These are phyloP conservation scores for Cyclura pinguis DNA, from an alignment of 2,797 vertebrate species.

Conservation along the genomic window DNA sequence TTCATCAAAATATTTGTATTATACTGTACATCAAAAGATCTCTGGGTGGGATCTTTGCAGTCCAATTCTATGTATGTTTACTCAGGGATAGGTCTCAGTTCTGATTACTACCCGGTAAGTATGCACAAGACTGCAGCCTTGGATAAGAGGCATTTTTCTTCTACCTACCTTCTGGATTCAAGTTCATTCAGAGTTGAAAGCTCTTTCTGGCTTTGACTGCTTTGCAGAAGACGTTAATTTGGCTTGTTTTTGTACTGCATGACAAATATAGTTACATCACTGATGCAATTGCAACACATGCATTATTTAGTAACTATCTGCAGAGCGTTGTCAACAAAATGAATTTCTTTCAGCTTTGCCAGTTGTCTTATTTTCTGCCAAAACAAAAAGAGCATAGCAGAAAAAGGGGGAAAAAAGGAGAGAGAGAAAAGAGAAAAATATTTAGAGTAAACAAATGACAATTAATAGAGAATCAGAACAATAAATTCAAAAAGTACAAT, in stretches of 20 bases:
- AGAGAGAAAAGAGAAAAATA: neutral
- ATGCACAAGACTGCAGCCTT: too few relatives aligned
- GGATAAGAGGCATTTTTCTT: neutral
- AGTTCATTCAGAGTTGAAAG: slow-evolving; percentile 19
- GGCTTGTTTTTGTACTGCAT: slow-evolving; percentile 12
- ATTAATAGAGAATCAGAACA: neutral
- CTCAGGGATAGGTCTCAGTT: neutral
- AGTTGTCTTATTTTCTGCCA: neutral
- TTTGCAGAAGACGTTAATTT: slow-evolving; percentile 3
- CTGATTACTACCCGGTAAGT: too few relatives aligned
- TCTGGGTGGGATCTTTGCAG: too few relatives aligned
- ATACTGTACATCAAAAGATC: too few relatives aligned
- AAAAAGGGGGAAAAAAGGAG: neutral
- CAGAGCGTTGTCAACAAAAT: neutral
- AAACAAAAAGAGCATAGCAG: neutral
- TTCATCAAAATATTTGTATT: too few relatives aligned
- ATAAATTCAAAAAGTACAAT: neutral
- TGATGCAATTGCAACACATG: neutral
- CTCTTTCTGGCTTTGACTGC: slow-evolving; percentile 16
- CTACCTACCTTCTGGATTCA: neutral
- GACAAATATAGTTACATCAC: fast-evolving
- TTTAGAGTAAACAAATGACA: neutral
- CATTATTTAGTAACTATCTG: slow-evolving; percentile 13
- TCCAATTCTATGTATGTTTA: neutral
- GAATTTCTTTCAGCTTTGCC: neutral